Base-by-base conservation (phyloP, 2,113 vertebrate species). In the Phycodurus eques region DNA sequence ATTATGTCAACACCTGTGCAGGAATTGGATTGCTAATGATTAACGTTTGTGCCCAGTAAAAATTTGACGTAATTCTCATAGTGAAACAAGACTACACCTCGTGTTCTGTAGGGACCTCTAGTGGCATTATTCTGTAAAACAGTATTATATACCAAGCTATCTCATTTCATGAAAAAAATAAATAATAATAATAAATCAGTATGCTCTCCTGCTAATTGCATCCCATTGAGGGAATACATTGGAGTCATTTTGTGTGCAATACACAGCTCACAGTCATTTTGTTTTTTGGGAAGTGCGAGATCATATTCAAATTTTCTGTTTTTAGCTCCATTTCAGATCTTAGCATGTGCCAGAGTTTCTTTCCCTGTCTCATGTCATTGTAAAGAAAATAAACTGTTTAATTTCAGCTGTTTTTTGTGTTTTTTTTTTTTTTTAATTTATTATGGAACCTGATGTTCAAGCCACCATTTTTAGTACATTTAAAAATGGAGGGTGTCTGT, bases 71-170 rank as follows among this genome's bases (percentile, higher is more conserved):
- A 42, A n/a, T 33, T 57, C 11, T 51, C 10, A 22, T 31, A 10
- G 14, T 70, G 6, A 66, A 33, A 12, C 15, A n/a, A 11, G 10
- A 14, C 46, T 33, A 0, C 42, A 46, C 35, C 39, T 51, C 12
- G 19, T 59, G 68, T 71, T 7, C 66, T 74, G 27, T 49, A 68
- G 67, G 43, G 88, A 80, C 76, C 85, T 84, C 90, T 88, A 11
- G 27, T 90, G 90, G 85, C 73, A 46, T 11, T 39, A 44, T 19
- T 27, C 13, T 72, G 49, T 49, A 75, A 20, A 57, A n/a, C 3
- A 27, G 27, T 27, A 27, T 27, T 27, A 27, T 27, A 27, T 27
- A 27, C 27, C 27, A 27, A 27, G 27, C 27, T 27, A 27, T 27
- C 27, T 27, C 27, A 27, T 27, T 27, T 27, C 27, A 27, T 27